A percentile compares a stretch with the other conserved stretches of the same genome.
These are phyloP conservation scores for Clistopyga incitator DNA, from an alignment of 2,888 invertebrate species.

Conservation along the genomic window DNA sequence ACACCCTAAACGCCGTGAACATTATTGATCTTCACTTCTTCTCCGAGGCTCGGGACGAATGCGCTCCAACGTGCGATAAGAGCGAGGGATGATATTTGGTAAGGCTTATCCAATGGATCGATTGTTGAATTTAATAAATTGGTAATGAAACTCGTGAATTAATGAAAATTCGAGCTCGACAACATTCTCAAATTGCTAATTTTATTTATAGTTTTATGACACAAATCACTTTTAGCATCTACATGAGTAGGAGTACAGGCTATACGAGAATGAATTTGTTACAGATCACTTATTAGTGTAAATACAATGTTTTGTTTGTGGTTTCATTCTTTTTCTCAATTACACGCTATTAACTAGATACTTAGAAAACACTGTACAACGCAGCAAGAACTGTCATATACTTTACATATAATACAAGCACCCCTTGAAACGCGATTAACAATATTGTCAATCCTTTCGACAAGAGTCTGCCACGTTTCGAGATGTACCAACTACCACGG, in stretches of 20 bases:
- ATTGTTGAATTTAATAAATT: constrained; percentile 3
- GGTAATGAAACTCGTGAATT: neutral
- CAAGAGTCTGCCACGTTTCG: constrained; percentile 62
- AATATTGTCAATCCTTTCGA: constrained; percentile 33
- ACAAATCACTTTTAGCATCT: constrained; percentile 84
- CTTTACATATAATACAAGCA: constrained; percentile 84
- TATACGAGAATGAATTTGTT: constrained; percentile 84
- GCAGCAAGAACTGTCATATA: constrained; percentile 83
- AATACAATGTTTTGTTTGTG: constrained; percentile 78
- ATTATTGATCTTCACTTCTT: constrained; percentile 77
- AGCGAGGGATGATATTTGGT: constrained; percentile 31
- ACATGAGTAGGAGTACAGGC: constrained; percentile 84
- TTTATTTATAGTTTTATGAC: constrained; percentile 84
- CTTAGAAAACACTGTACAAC: constrained; percentile 85
- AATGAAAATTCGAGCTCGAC: constrained; percentile 64
- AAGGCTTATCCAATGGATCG: neutral
- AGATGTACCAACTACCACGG: constrained; percentile 64
- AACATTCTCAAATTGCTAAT: constrained; percentile 84
- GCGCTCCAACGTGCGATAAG: constrained; percentile 67
- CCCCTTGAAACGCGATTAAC: constrained; percentile 59
- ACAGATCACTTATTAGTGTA: constrained; percentile 84
- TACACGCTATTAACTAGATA: constrained; percentile 84
- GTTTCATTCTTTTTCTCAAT: constrained; percentile 75
- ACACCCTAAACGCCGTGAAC: constrained; percentile 78
- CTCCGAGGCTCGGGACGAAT: constrained; percentile 71